Conservation (phyloP, 2,797 vertebrate species). For the Cygnus olor region DNA sequence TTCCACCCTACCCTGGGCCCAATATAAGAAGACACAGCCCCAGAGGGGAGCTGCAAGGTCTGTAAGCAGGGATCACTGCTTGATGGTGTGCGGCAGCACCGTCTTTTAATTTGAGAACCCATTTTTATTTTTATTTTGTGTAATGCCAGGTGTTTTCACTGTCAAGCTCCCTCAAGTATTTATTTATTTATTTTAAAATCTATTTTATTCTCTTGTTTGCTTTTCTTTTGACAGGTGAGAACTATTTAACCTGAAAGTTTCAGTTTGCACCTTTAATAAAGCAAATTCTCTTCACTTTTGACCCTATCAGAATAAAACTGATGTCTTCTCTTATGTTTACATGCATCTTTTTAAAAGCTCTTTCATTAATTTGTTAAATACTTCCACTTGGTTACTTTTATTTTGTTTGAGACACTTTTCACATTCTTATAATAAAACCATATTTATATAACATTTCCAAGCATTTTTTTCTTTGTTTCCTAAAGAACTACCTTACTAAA, state of each 20-base stretch:
- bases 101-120: background rate
- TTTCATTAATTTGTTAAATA: background rate
- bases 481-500: background rate
- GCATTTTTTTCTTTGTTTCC: background rate
- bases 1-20: background rate
- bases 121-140: background rate
- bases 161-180: background rate
- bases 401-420: background rate
- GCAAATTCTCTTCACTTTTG: background rate
- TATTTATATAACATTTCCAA: background rate
- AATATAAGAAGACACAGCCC: background rate
- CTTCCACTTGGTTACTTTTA: background rate
- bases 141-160: background rate
- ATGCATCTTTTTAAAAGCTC: background rate
- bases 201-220: background rate
- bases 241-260: background rate
- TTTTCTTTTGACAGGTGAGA: background rate
- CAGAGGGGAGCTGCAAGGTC: no score
- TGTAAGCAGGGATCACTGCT: background rate
- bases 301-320: background rate
- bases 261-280: background rate
- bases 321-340: background rate
- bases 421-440: background rate
- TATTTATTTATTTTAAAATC: background rate
- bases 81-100: background rate